Base-by-base conservation (phyloP, 2,113 vertebrate species). In the Festucalex cinctus region DNA sequence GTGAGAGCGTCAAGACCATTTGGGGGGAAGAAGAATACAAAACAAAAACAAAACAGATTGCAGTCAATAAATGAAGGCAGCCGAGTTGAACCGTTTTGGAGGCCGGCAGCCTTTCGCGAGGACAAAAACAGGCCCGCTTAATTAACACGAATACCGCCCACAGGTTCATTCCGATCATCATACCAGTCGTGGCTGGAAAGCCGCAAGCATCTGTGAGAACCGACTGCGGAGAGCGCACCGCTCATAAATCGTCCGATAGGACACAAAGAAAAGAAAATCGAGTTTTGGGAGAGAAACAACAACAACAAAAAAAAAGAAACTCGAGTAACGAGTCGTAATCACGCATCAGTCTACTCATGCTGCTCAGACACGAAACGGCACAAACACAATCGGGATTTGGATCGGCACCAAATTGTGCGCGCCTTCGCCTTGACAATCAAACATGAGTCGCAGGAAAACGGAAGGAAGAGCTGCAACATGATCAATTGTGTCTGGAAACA, bases 111-210 rank as follows among this genome's bases (percentile, higher is more conserved):
- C 36, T 36, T 43, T 39, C 4, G 20, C 35, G 5, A 10, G 39
- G 58, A n/a, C 28, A 39, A 60, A 17, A 60, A 60, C 58, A 61
- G 59, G 59, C 59, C 22, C 1, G 60, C 60, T 43, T 62, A 83
- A 83, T 81, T 78, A 85, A 78, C 62, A 77, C 61, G 43, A 54
- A 69, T 60, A 49, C 70, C 70, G 17, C 67, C 5, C 69, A 39
- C 74, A 62, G 17, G 26, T 70, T 78, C 44, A 71, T 76, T 62
- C 54, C 74, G 2, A 70, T 63, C 78, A 63, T 76, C 75, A 77
- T 78, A 53, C 62, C 77, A 74, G 67, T 1, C 17, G 56, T 73
- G 71, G 69, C 74, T 76, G 77, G 51, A 69, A 76, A 76, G 61
- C 69, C 70, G 51, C 77, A 78, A 60, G 51, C 64, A 69, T 73